Percentiles rank a stretch among this genome's conserved stretches.
These are phyloP conservation scores for Emmelina monodactyla DNA, from an alignment of 2,888 invertebrate genomes.

Conservation along the genomic window DNA sequence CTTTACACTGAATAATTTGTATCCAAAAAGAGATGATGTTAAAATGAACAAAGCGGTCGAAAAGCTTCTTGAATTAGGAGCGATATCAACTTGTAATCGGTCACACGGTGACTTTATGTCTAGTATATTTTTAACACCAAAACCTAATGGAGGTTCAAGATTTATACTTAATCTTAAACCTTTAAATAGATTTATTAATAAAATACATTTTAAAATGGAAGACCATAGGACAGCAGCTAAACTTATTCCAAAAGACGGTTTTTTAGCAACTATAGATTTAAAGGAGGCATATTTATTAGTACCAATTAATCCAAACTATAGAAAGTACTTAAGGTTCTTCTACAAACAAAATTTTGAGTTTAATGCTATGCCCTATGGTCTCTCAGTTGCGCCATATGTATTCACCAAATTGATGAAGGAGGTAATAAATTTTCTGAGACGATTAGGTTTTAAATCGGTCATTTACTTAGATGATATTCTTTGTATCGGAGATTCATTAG, in stretches of 20 bases:
- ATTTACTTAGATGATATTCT: too few relatives aligned
- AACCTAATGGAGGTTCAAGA: background rate
- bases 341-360: slow-evolving; percentile 9
- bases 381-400: slow-evolving; percentile 6
- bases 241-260: background rate
- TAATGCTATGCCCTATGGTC: slow-evolving; percentile 9
- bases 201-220: background rate
- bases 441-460: too few relatives aligned
- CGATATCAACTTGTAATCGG: background rate
- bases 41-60: too few relatives aligned
- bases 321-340: background rate
- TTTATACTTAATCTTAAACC: background rate
- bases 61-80: too few relatives aligned
- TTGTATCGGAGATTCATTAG: too few relatives aligned
- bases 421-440: too few relatives aligned
- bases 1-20: background rate
- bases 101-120: background rate
- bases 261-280: slow-evolving; percentile 1
- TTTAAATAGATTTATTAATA: background rate
- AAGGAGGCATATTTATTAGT: background rate
- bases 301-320: background rate
- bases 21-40: too few relatives aligned
- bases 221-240: background rate
- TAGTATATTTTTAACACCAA: background rate
- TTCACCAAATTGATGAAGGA: too few relatives aligned